Percentiles rank a stretch among this genome's conserved stretches.
These are phyloP conservation scores for Ecdyonurus torrentis DNA, from an alignment of 2,888 invertebrate species.

Conservation along the genomic window DNA sequence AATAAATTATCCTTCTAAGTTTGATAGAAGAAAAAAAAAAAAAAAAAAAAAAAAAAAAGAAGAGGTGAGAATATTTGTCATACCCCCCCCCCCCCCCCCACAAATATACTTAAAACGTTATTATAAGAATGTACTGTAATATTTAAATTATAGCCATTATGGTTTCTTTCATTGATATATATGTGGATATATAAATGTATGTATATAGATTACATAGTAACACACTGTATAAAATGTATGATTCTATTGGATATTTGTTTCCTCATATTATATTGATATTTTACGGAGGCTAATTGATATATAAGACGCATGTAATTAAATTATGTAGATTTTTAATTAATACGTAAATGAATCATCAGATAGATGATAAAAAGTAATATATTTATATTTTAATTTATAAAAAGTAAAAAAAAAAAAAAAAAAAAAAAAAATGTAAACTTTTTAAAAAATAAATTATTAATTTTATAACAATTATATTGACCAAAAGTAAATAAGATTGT, in stretches of 20 bases:
- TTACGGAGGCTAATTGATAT: background rate
- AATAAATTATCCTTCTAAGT: background rate
- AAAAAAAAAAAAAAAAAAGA: background rate
- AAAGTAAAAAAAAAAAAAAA: no score
- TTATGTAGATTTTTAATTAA: background rate
- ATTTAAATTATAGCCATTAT: no score
- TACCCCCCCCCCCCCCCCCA: no score
- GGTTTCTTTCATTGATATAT: background rate
- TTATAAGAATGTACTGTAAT: no score
- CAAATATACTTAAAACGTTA: no score
- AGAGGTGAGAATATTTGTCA: no score
- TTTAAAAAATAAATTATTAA: no score
- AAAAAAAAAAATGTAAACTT: no score
- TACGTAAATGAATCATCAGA: background rate
- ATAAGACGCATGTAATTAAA: background rate
- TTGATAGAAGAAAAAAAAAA: background rate
- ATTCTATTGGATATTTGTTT: background rate
- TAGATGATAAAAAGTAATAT: background rate
- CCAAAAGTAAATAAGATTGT: no score
- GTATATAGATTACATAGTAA: background rate
- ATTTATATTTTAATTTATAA: background rate
- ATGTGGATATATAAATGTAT: background rate
- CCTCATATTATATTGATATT: background rate
- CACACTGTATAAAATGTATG: background rate
- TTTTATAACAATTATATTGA: no score